Evolutionary conservation across 1,140 invertebrate genomes (phyloP).

Genomic region (Bombus picipes): DNA sequence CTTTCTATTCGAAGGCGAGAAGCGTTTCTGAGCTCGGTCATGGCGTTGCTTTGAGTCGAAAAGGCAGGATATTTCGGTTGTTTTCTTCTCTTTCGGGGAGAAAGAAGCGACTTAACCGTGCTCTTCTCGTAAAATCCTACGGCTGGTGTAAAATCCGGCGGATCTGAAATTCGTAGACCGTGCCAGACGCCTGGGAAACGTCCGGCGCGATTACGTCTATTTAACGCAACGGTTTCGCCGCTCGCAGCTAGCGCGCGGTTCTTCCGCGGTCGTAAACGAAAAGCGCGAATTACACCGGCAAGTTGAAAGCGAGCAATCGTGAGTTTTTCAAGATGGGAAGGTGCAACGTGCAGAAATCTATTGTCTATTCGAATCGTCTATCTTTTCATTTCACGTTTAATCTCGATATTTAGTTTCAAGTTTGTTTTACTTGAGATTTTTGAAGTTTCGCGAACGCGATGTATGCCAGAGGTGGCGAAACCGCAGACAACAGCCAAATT

Average conservation of each 20-base stretch:
- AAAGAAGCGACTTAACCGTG: not conserved
- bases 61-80: not conserved
- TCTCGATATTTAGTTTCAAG: too few species aligned
- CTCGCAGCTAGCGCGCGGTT: not conserved
- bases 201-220: conserved; percentile 24
- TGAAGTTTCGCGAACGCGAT: too few species aligned
- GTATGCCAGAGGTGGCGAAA: too few species aligned
- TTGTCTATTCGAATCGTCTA: not conserved
- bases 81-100: not conserved
- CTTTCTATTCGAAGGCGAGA: not conserved
- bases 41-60: too few species aligned
- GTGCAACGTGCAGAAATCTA: too few species aligned
- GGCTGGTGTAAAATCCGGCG: conserved; percentile 15
- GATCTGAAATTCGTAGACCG: conserved; percentile 19
- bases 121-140: conserved; percentile 23
- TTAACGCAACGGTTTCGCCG: conserved; percentile 13
- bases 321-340: not conserved
- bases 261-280: conserved; percentile 14
- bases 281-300: not conserved
- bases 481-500: not conserved
- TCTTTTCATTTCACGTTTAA: not conserved
- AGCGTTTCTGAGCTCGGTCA: not conserved
- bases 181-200: not conserved
- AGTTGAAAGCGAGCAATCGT: not conserved
- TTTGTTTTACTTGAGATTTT: too few species aligned